Percentiles rank a stretch among this genome's conserved stretches.
Conservation (phyloP, 2,113 vertebrate genomes). For the Tretioscincus oriximinensis region DNA sequence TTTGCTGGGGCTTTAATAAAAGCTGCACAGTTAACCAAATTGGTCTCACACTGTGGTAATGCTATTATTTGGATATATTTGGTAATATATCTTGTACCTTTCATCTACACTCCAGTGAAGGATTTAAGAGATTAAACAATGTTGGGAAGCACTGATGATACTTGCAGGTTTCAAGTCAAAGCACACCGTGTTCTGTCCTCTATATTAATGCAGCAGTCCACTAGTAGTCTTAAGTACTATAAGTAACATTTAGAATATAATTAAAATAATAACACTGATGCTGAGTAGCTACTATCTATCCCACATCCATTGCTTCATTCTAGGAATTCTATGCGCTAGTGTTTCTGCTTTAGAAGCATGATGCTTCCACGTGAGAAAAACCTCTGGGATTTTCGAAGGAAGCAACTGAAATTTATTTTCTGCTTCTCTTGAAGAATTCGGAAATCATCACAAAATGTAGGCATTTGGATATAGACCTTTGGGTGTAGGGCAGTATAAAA, state of each 20-base stretch:
- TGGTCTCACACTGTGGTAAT: neutral
- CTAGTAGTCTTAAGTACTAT: neutral
- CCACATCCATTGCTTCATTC: too few species aligned
- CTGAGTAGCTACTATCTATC: neutral
- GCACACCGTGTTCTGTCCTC: neutral
- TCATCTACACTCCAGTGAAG: neutral
- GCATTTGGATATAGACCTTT: too few species aligned
- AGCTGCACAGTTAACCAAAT: constrained; percentile 4
- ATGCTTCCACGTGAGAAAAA: too few species aligned
- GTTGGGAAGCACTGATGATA: neutral
- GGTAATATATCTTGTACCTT: neutral
- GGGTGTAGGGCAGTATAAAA: too few species aligned
- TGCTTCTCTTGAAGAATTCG: too few species aligned
- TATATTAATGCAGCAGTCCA: neutral
- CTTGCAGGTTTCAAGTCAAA: neutral
- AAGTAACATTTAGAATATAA: neutral
- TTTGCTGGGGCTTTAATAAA: constrained; percentile 22
- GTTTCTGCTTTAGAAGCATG: too few species aligned
- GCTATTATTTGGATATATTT: constrained; percentile 22
- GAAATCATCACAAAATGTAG: too few species aligned
- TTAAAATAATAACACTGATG: neutral
- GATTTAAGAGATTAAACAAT: neutral
- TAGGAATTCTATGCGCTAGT: neutral
- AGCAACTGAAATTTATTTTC: too few species aligned
- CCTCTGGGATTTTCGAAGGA: too few species aligned